These are phyloP conservation scores for Cryptocephalus primarius DNA, from an alignment of 2,888 invertebrate species.

Conservation along the genomic window DNA sequence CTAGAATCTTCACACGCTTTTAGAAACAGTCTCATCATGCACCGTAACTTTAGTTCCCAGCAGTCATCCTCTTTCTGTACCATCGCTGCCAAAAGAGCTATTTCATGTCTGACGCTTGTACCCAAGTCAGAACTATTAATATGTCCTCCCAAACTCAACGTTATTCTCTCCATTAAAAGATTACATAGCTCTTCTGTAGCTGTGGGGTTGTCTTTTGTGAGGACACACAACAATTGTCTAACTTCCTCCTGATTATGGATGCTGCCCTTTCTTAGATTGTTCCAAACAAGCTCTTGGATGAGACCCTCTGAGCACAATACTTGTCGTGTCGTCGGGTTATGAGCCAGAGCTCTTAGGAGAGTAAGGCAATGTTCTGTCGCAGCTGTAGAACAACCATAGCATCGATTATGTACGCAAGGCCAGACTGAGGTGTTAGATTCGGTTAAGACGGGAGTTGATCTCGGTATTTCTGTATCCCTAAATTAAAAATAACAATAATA, in stretches of 20 bases:
- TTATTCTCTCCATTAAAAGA: constrained; percentile 72
- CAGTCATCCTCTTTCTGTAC: constrained; percentile 89
- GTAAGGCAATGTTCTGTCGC: constrained; percentile 92
- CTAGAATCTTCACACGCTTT: constrained; percentile 64
- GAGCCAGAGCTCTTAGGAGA: constrained; percentile 77
- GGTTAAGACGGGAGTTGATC: constrained; percentile 35
- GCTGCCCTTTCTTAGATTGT: constrained; percentile 80
- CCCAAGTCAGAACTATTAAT: constrained; percentile 63
- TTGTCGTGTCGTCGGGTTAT: constrained; percentile 62
- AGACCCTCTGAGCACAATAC: constrained; percentile 64
- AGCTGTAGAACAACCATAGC: constrained; percentile 81
- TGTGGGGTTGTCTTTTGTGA: constrained; percentile 75
- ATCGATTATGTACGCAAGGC: constrained; percentile 46
- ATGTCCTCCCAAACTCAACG: constrained; percentile 62
- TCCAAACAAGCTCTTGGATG: constrained; percentile 74
- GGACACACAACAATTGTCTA: constrained; percentile 72
- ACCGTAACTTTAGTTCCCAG: constrained; percentile 86
- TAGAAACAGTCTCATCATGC: constrained; percentile 80
- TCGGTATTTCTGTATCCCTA: constrained; percentile 42
- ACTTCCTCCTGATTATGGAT: constrained; percentile 78
- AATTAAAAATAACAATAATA: not conserved
- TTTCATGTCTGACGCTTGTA: constrained; percentile 76
- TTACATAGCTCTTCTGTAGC: constrained; percentile 77
- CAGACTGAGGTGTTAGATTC: constrained; percentile 8
- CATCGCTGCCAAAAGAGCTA: constrained; percentile 74